Conservation (phyloP, 2,113 vertebrate genomes). For the Nothocercus nigrocapillus region DNA sequence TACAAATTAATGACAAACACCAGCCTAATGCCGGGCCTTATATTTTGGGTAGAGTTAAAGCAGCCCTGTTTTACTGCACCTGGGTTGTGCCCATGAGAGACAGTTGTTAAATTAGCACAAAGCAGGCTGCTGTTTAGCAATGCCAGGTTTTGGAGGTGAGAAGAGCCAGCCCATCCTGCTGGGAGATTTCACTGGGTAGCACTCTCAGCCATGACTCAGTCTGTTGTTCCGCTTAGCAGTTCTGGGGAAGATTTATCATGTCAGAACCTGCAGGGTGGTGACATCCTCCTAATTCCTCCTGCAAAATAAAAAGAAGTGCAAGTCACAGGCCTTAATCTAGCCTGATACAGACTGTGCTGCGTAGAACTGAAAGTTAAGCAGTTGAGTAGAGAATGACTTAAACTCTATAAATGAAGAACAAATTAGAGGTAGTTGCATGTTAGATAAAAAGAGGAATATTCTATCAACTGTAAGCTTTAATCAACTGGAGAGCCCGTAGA, state of each 20-base stretch:
- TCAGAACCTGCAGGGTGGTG: background rate
- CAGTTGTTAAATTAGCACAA: background rate
- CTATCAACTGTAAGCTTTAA: background rate
- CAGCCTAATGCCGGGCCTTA: background rate
- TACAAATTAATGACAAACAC: background rate
- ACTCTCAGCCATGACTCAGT: conserved; percentile 1
- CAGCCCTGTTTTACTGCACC: background rate
- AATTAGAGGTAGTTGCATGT: background rate
- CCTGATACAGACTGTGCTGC: background rate
- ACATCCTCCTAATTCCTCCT: background rate
- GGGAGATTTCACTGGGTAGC: background rate
- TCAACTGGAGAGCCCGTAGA: background rate
- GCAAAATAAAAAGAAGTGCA: background rate
- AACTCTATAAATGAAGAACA: background rate
- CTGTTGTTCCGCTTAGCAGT: background rate
- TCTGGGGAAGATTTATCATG: conserved; percentile 25
- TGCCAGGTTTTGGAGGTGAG: background rate
- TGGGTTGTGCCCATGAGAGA: background rate
- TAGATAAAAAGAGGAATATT: background rate
- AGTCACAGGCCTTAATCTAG: background rate
- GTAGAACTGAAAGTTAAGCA: background rate
- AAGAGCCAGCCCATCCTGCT: background rate
- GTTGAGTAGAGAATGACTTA: background rate
- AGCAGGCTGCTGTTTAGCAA: background rate
- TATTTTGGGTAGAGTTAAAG: background rate